phyloP scores from a whole-genome alignment of 2,888 invertebrate genomes.

The Cataglyphis rosenhaueri region DNA sequence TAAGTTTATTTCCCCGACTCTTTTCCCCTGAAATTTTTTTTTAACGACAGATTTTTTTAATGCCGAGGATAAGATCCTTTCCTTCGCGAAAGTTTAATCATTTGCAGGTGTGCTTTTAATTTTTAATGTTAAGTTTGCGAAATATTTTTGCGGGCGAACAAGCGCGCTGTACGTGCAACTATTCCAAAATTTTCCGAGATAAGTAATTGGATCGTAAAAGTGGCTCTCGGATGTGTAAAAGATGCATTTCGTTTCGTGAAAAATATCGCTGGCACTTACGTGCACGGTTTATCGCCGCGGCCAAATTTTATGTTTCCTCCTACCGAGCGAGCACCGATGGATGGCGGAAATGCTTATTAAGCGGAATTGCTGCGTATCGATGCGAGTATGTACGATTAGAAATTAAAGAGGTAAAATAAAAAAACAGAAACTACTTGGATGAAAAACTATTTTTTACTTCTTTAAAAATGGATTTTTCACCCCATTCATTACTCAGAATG shows the following conservation, averaged over 20 bases:
- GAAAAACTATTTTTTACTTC: too few species aligned
- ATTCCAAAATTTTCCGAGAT: constrained; percentile 31
- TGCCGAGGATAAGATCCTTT: background rate
- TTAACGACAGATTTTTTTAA: background rate
- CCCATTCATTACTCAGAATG: too few species aligned
- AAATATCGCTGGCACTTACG: constrained; percentile 28
- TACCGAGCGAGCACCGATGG: background rate
- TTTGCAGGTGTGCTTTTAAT: too few species aligned
- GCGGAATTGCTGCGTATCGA: background rate
- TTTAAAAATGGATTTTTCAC: too few species aligned
- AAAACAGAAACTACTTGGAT: too few species aligned
- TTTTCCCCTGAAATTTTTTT: background rate
- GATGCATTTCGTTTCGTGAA: constrained; percentile 22
- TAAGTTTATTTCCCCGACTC: background rate
- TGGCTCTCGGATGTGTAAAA: constrained; percentile 28
- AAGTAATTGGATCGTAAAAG: constrained; percentile 43
- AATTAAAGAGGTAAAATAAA: too few species aligned
- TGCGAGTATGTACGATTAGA: too few species aligned
- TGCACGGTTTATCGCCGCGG: constrained; percentile 17
- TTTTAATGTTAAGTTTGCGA: background rate
- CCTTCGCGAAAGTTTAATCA: background rate
- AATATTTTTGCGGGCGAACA: background rate
- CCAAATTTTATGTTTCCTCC: constrained; percentile 24
- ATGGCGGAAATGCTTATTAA: background rate
- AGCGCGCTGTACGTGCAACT: constrained; percentile 16